These are phyloP conservation scores for Pyrrhia umbra DNA, from an alignment of 2,888 invertebrate genomes.

Conservation along the genomic window DNA sequence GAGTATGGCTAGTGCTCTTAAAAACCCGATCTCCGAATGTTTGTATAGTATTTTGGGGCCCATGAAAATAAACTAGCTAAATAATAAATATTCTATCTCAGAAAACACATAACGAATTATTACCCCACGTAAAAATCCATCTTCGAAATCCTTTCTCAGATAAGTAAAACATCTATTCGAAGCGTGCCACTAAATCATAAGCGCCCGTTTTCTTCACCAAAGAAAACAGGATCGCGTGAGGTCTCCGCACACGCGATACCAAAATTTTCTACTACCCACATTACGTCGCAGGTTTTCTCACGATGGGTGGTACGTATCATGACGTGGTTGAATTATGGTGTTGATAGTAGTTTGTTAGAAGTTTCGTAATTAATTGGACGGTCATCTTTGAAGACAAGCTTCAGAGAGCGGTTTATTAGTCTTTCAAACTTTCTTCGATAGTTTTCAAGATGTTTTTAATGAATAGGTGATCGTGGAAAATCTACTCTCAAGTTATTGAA, in stretches of 20 bases:
- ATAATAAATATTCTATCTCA: conserved; percentile 26
- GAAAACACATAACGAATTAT: conserved; percentile 43
- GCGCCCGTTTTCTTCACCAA: conserved; percentile 73
- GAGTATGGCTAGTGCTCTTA: no score
- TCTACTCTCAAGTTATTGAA: no score
- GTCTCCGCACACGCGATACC: conserved; percentile 83
- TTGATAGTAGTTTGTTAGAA: conserved; percentile 33
- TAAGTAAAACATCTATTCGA: conserved; percentile 61
- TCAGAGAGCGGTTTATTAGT: conserved; percentile 13
- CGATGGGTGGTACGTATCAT: conserved; percentile 58
- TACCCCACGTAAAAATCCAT: conserved; percentile 44
- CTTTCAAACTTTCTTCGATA: conserved; percentile 10
- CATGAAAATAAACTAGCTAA: conserved; percentile 7
- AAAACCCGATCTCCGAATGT: no score
- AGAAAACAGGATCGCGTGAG: conserved; percentile 82
- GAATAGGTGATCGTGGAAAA: no score
- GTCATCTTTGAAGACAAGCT: conserved; percentile 34
- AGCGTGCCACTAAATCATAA: conserved; percentile 80
- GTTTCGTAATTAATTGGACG: conserved; percentile 47
- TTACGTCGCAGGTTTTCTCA: conserved; percentile 80
- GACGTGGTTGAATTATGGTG: conserved; percentile 65
- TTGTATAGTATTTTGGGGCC: no score
- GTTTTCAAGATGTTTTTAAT: conserved; percentile 13
- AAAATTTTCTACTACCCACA: conserved; percentile 83
- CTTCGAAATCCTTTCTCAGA: conserved; percentile 45